Conservation (phyloP, 2,888 invertebrate species). For the Philopedon plagiatum region DNA sequence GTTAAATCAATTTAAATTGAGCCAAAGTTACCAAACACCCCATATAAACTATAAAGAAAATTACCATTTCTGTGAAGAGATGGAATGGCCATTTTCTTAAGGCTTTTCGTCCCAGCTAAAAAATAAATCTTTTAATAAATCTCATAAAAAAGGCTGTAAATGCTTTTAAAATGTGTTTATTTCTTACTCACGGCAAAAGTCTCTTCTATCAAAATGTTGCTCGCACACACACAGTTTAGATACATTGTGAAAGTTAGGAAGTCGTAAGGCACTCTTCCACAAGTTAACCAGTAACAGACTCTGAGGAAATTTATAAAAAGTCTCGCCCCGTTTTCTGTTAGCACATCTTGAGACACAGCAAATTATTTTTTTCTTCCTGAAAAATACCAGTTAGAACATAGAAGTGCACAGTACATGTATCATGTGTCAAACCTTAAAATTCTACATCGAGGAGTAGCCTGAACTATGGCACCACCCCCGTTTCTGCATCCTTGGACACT, state of each 20-base stretch:
- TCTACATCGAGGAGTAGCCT: too few species aligned
- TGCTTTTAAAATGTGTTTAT: too few species aligned
- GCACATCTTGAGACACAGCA: neutral
- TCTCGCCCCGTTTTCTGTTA: neutral
- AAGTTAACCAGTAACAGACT: neutral
- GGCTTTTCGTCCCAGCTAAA: neutral
- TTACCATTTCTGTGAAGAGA: conserved; percentile 3
- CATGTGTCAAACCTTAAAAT: too few species aligned
- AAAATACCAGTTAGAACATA: neutral
- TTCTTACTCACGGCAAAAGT: conserved; percentile 1
- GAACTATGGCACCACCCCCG: too few species aligned
- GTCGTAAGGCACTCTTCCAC: neutral
- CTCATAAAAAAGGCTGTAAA: too few species aligned
- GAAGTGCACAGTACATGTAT: too few species aligned
- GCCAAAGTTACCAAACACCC: too few species aligned
- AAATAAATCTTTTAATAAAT: neutral
- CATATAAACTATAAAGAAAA: too few species aligned
- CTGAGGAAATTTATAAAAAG: neutral
- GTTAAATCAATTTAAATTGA: too few species aligned
- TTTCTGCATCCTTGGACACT: too few species aligned
- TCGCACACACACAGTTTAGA: neutral
- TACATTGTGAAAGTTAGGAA: neutral
- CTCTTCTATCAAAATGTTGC: neutral
- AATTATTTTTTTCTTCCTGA: neutral
- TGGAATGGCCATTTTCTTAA: neutral